A percentile compares a stretch with the other conserved stretches of the same genome.
phyloP scores from a whole-genome alignment of 2,797 vertebrate genomes.

The Cottoperca gobio region DNA sequence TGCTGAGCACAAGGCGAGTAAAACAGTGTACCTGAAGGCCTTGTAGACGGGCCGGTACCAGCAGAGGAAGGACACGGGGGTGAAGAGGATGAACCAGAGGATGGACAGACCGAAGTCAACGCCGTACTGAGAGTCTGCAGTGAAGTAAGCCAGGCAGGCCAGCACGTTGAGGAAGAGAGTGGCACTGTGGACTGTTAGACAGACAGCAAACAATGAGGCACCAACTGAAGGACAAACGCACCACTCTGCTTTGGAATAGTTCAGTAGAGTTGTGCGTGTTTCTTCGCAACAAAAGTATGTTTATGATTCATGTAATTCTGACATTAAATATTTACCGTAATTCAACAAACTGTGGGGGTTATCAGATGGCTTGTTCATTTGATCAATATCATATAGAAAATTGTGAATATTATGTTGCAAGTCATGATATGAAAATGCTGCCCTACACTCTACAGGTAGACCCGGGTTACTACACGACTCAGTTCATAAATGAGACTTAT shows the following conservation, averaged over 20 bases:
- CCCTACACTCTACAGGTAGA: neutral
- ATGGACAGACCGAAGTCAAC: slow-evolving; percentile 96
- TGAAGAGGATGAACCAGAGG: slow-evolving; percentile 96
- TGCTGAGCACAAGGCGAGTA: neutral
- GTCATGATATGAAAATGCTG: neutral
- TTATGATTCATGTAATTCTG: neutral
- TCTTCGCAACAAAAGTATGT: neutral
- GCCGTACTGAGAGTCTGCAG: slow-evolving; percentile 64
- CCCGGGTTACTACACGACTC: neutral
- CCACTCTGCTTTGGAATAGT: neutral
- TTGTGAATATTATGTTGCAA: neutral
- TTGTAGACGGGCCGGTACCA: slow-evolving; percentile 98
- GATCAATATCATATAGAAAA: neutral
- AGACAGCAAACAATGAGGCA: slow-evolving; percentile 2
- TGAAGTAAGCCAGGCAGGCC: slow-evolving; percentile 95
- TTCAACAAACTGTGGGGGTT: neutral
- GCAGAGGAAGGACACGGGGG: slow-evolving; percentile 95
- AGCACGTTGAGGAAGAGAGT: slow-evolving; percentile 95
- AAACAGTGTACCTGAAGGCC: slow-evolving; percentile 90
- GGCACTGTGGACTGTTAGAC: slow-evolving; percentile 89
- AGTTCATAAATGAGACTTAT: neutral
- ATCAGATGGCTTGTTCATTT: neutral
- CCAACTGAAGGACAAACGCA: neutral
- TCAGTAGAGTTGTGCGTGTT: neutral
- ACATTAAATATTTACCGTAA: neutral